Evolutionary conservation across 1,140 invertebrate species (phyloP), one percentile per base, ranked within the genome.

Genomic region (Diploscapter pachys): DNA sequence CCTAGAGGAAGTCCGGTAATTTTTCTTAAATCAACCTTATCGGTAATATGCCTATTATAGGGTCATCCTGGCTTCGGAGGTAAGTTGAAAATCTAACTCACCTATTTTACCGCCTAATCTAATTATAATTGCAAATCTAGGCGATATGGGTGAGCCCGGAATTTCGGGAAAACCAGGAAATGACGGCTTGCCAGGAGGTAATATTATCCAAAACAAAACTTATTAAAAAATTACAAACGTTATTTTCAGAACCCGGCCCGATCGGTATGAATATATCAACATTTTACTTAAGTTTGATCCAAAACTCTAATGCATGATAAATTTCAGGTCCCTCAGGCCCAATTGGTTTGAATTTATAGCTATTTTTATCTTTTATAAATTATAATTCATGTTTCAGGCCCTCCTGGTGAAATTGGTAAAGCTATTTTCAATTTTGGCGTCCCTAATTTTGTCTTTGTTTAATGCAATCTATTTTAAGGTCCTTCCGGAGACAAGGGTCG

Each of bases 121-220:
- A 31, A 31, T 31, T 31, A 31, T 31, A 31, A 31, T 31, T 31
- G 31, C 31, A 31, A 31, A 31, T 31, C 81, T 81, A 55, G 83
- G 82, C 51, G 80, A 84, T 72, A 51, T 73, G 8, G 83, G 83
- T 71, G 81, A 85, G 56, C 62, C 71, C 50, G 84, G 82, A 48
- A 83, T 85, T 53, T 69, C 78, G 55, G 67, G 79, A 50, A 55
- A 81, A 73, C 64, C 78, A 56, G 78, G 77, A 63, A 63, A 73
- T 9, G 71, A 79, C 66, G 76, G 72, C 52, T 51, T 72, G 51
- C 63, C 73, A 59, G 73, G 75, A 31, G 31, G 31, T 31, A 31
- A 31, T 31, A 31, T 31, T 31, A 31, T 31, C 31, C 31, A 1
- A 31, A 31, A 31, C 31, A 31, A 31, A 31, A 31, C 31, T 31